phyloP scores from a whole-genome alignment of 2,888 invertebrate species.

The Phytoseiulus persimilis region DNA sequence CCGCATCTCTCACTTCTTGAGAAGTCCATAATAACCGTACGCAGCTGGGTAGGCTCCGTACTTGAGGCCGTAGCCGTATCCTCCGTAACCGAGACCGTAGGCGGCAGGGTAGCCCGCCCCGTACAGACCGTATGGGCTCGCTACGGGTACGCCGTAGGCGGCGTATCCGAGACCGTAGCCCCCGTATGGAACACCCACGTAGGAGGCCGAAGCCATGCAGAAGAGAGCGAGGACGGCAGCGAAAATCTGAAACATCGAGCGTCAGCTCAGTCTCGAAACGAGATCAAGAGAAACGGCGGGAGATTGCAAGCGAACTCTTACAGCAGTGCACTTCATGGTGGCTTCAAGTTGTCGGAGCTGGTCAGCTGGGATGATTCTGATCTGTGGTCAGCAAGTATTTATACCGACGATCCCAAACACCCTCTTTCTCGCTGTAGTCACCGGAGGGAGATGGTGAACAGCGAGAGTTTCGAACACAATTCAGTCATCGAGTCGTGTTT shows the following conservation, averaged over 20 bases:
- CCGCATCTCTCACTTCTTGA: neutral
- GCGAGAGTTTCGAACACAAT: neutral
- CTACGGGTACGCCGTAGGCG: neutral
- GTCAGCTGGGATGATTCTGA: neutral
- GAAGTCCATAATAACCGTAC: neutral
- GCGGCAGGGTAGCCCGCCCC: neutral
- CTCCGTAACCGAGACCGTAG: slow-evolving; percentile 29
- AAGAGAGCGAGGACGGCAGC: neutral
- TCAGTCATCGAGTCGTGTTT: neutral
- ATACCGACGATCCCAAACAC: neutral
- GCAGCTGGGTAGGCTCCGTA: slow-evolving; percentile 6
- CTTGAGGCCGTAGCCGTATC: neutral
- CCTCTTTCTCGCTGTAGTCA: neutral
- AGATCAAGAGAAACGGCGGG: neutral
- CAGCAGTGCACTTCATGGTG: neutral
- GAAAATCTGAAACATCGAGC: neutral
- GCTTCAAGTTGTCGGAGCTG: neutral
- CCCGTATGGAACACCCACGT: neutral
- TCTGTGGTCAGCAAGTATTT: neutral
- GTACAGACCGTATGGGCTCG: neutral
- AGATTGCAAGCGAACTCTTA: neutral
- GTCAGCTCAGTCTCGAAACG: neutral
- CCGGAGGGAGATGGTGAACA: neutral
- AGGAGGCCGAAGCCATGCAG: slow-evolving; percentile 15
- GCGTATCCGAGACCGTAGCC: slow-evolving; percentile 28